Conservation (phyloP, 35 echinoderm and acorn worm species). For the Lytechinus pictus region DNA sequence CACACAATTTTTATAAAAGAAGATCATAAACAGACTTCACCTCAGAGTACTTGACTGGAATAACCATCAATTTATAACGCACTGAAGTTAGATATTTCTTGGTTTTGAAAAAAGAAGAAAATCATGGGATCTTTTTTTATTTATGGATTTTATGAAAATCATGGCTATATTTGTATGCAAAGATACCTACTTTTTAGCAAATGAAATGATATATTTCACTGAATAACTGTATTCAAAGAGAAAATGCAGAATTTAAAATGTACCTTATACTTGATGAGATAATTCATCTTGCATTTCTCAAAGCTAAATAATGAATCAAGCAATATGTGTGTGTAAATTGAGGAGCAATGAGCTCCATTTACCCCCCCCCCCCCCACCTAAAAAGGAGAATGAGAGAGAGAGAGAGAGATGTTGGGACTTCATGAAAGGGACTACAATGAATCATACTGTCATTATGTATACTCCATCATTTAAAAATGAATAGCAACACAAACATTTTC, state of each 20-base stretch:
- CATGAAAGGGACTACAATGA: neutral
- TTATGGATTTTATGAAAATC: neutral
- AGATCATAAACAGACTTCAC: neutral
- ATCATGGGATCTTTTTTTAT: neutral
- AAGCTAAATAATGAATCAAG: too few relatives aligned
- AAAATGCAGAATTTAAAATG: neutral
- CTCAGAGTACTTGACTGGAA: neutral
- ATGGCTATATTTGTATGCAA: neutral
- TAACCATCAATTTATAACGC: neutral
- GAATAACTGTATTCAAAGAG: neutral
- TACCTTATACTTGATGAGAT: too few relatives aligned
- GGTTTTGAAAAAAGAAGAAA: neutral
- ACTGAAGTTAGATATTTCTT: neutral
- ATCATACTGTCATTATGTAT: neutral
- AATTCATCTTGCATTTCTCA: too few relatives aligned
- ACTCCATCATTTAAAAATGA: neutral
- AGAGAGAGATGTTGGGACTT: too few relatives aligned
- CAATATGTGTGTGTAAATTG: too few relatives aligned
- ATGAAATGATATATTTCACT: neutral
- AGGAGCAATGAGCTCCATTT: too few relatives aligned
- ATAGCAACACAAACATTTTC: neutral
- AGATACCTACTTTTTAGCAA: neutral
- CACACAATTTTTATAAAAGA: too few relatives aligned
- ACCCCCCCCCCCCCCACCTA: too few relatives aligned
- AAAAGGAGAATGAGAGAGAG: too few relatives aligned